A percentile compares a stretch with the other conserved stretches of the same genome.
phyloP scores from a whole-genome alignment of 1,140 invertebrate species.

The Drosophila paulistorum region DNA sequence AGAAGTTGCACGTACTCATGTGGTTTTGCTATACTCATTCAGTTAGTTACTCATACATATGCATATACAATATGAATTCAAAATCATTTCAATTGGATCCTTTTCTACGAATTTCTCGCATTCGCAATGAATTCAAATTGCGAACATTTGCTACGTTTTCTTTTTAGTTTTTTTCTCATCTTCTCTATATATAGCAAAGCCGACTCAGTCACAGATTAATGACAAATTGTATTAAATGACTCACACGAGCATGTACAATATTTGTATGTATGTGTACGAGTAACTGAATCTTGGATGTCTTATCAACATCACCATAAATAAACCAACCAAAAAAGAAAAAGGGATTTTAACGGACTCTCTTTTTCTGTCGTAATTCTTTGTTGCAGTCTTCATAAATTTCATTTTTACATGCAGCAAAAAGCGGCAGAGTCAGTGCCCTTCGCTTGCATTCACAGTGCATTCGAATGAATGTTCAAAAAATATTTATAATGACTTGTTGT shows the following conservation, averaged over 20 bases:
- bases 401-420: slow-evolving; percentile 55
- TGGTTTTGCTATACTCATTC: slow-evolving; percentile 33
- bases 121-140: slow-evolving; percentile 62
- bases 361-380: slow-evolving; percentile 62
- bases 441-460: not conserved
- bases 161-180: not conserved
- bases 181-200: slow-evolving; percentile 29
- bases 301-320: slow-evolving; percentile 71
- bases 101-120: slow-evolving; percentile 54
- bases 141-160: slow-evolving; percentile 12
- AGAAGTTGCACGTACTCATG: slow-evolving; percentile 63
- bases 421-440: slow-evolving; percentile 41
- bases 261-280: not conserved
- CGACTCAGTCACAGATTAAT: slow-evolving; percentile 47
- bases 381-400: slow-evolving; percentile 78
- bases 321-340: slow-evolving; percentile 33
- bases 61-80: slow-evolving; percentile 60
- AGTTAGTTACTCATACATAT: slow-evolving; percentile 5
- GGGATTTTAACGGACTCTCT: slow-evolving; percentile 22
- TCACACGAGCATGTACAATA: slow-evolving; percentile 38
- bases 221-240: slow-evolving; percentile 67
- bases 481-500: slow-evolving; percentile 69
- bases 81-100: slow-evolving; percentile 54
- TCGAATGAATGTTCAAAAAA: slow-evolving; percentile 27
- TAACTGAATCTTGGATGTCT: slow-evolving; percentile 49